Percentiles rank a stretch among this genome's conserved stretches.
phyloP scores from a whole-genome alignment of 2,113 vertebrate genomes.

The Martes martes region DNA sequence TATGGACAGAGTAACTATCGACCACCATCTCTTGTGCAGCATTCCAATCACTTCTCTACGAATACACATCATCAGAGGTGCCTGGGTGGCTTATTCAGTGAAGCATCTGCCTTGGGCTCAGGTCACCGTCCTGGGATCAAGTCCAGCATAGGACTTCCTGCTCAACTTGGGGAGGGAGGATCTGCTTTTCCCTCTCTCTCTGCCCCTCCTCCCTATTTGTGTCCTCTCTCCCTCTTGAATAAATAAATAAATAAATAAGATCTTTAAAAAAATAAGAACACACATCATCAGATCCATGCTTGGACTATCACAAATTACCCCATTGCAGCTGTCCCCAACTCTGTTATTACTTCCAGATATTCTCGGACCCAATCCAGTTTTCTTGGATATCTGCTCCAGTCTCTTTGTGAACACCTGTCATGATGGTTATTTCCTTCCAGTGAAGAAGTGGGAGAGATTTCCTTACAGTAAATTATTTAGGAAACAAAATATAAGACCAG shows the following conservation, averaged over 20 bases:
- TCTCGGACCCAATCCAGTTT: neutral
- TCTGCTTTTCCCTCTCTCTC: neutral
- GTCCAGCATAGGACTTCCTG: neutral
- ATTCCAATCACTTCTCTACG: neutral
- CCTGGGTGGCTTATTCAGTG: neutral
- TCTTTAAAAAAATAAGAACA: neutral
- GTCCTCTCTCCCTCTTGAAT: neutral
- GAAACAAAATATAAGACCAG: neutral
- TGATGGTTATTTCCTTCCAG: neutral
- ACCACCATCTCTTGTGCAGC: rapidly evolving
- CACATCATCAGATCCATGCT: neutral
- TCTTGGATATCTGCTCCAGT: neutral
- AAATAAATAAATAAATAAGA: neutral
- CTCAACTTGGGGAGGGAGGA: neutral
- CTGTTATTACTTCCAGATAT: neutral
- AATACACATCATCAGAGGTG: neutral
- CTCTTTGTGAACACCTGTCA: neutral
- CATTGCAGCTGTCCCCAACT: neutral
- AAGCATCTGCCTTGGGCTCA: neutral
- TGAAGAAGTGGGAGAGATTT: neutral
- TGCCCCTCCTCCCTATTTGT: neutral
- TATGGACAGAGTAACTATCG: neutral
- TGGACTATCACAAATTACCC: neutral
- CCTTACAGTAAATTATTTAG: neutral
- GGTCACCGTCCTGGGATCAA: neutral